These are phyloP conservation scores for Cisticola juncidis DNA, from an alignment of 2,113 vertebrate species.

Conservation along the genomic window DNA sequence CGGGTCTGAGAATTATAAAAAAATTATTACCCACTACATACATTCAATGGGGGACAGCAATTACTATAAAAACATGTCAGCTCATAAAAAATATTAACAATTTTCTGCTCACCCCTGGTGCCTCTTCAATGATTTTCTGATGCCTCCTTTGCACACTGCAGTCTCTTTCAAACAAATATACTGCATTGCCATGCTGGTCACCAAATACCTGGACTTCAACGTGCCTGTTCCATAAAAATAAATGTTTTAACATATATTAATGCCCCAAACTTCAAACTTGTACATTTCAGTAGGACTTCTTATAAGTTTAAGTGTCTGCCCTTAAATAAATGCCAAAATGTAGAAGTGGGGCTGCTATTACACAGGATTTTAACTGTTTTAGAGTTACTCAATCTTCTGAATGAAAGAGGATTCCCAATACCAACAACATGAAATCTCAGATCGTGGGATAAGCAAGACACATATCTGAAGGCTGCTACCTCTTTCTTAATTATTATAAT, in stretches of 20 bases:
- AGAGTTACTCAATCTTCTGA: neutral
- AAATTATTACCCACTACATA: neutral
- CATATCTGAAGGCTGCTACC: neutral
- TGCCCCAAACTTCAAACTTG: neutral
- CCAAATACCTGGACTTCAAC: slow-evolving; percentile 98
- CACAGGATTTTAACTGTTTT: neutral
- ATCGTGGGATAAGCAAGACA: neutral
- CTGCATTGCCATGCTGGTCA: slow-evolving; percentile 91
- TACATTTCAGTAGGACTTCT: neutral
- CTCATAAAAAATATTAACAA: neutral
- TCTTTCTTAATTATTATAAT: neutral
- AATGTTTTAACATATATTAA: neutral
- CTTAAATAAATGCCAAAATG: neutral
- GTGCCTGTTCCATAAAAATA: slow-evolving; percentile 76
- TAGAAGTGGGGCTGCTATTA: neutral
- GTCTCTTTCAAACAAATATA: slow-evolving; percentile 97
- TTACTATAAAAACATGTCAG: neutral
- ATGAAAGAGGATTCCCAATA: neutral
- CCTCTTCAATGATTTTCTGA: slow-evolving; percentile 98
- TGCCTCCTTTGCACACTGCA: slow-evolving; percentile 97
- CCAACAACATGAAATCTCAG: neutral
- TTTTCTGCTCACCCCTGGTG: slow-evolving; percentile 85
- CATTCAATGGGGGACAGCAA: neutral
- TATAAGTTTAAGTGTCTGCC: neutral
- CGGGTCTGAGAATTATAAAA: neutral